Evolutionary conservation across 2,888 invertebrate genomes (phyloP).

Genomic region (Lobophora halterata): DNA sequence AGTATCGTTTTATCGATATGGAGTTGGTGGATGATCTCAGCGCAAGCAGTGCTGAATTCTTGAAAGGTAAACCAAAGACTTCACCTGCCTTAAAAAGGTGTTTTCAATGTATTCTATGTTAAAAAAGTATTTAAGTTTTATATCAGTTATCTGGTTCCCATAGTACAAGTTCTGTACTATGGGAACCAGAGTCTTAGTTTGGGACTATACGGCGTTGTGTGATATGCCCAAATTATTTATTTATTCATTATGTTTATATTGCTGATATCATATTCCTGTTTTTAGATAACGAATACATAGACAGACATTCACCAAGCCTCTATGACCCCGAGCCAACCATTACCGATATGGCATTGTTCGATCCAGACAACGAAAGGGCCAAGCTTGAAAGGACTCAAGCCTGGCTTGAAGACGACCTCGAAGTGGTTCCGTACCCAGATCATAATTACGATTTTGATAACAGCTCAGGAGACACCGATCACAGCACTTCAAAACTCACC

Average conservation of each 20-base stretch:
- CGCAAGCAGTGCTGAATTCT: slow-evolving; percentile 36
- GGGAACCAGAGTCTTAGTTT: too few species aligned
- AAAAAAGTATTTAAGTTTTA: too few species aligned
- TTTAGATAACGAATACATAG: slow-evolving; percentile 36
- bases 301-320: slow-evolving; percentile 32
- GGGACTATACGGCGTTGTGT: too few species aligned
- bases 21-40: slow-evolving; percentile 39
- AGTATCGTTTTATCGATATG: slow-evolving; percentile 25
- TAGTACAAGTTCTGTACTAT: too few species aligned
- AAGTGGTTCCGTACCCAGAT: slow-evolving; percentile 35
- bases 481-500: slow-evolving; percentile 27
- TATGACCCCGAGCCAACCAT: slow-evolving; percentile 14
- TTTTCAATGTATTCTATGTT: too few species aligned
- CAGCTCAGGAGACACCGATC: slow-evolving; percentile 42
- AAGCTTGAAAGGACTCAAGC: slow-evolving; percentile 48
- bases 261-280: slow-evolving; percentile 1
- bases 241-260: too few species aligned
- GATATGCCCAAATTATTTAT: too few species aligned
- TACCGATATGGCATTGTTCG: slow-evolving; percentile 10
- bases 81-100: too few species aligned
- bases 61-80: slow-evolving; percentile 32
- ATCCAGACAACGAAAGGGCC: slow-evolving; percentile 27
- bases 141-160: too few species aligned
- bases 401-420: slow-evolving; percentile 50
- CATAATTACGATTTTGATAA: slow-evolving; percentile 32